Evolutionary conservation across 2,888 invertebrate species (phyloP), one percentile per base, ranked within the genome.

Genomic region (Margaritifera margaritifera): DNA sequence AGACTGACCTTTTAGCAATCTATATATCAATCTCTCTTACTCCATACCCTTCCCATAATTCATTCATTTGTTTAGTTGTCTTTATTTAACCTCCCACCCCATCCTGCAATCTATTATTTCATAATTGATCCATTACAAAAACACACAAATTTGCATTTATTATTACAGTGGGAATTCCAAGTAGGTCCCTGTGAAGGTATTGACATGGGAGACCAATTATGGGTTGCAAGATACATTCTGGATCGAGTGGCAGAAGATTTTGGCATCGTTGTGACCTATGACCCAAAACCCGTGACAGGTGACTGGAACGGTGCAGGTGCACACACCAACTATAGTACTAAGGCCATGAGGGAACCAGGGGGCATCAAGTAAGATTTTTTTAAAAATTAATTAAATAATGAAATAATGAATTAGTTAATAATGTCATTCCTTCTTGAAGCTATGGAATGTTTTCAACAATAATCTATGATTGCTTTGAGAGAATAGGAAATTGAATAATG

Each of bases 241-340:
- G 89, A 77, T 42, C 84, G 92, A 57, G 90, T 91, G 4, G 90
- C 91, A 31, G 92, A 92, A 77, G 91, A 91, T 71, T 92, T 90
- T 75, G 91, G 91, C 22, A 89, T 92, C 19, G 84, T 90, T 25
- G 91, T 90, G 57, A 86, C 90, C 53, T 87, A 92, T 72, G 91
- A 92, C 81, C 91, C 91, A 65, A 91, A 92, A 76, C 91, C 91
- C 4, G 90, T 91, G 80, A 84, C 87, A 15, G 90, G 90, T 6
- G 87, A 90, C 77, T 90, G 90, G 90, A 90, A 90, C 72, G 90
- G 90, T 2, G 87, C 98, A 61, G 98, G 98, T 1, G 97, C 97
- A 0, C 98, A 99, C 89, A 95, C 95, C 69, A 99, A 99, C 91
- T 98, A 97, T 92, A 98, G 97, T 18, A 99, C 98, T 0, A 93